These are phyloP conservation scores for Drosophila emarginata DNA, from an alignment of 2,888 invertebrate species.

Conservation along the genomic window DNA sequence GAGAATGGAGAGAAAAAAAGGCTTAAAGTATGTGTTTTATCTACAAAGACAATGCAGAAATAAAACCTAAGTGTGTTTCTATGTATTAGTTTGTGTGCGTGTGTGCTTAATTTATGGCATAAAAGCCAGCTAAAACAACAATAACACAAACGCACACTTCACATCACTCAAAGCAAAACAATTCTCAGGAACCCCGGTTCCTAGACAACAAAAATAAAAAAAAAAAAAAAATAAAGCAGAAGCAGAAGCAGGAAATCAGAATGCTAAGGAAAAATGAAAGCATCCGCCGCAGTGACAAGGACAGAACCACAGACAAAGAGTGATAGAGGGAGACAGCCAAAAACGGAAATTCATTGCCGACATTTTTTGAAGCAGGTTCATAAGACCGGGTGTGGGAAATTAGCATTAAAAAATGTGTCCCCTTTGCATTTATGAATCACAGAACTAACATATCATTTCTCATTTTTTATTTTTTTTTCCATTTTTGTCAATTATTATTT, in stretches of 20 bases:
- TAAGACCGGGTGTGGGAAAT: slow-evolving; percentile 69
- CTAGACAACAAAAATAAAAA: slow-evolving; percentile 20
- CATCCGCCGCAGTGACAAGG: slow-evolving; percentile 21
- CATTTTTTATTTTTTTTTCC: neutral
- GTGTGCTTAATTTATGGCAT: slow-evolving; percentile 67
- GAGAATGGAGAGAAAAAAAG: neutral
- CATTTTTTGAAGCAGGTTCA: slow-evolving; percentile 36
- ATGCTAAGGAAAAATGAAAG: slow-evolving; percentile 10
- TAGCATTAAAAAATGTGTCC: slow-evolving; percentile 59
- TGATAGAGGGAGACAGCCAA: slow-evolving; percentile 21
- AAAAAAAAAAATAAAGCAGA: slow-evolving; percentile 19
- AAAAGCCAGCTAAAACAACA: slow-evolving; percentile 33
- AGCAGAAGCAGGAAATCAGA: slow-evolving; percentile 7
- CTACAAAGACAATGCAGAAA: slow-evolving; percentile 2
- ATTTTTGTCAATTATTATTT: neutral
- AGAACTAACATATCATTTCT: neutral
- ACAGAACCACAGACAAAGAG: slow-evolving; percentile 32
- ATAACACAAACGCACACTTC: slow-evolving; percentile 24
- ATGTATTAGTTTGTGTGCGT: neutral
- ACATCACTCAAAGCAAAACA: slow-evolving; percentile 5
- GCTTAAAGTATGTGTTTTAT: slow-evolving; percentile 9
- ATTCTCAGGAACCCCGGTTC: neutral
- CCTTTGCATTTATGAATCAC: slow-evolving; percentile 1
- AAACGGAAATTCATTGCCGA: slow-evolving; percentile 74
- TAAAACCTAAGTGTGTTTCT: neutral